These are phyloP conservation scores for Ursus arctos DNA, from an alignment of 2,113 vertebrate genomes.

Conservation along the genomic window DNA sequence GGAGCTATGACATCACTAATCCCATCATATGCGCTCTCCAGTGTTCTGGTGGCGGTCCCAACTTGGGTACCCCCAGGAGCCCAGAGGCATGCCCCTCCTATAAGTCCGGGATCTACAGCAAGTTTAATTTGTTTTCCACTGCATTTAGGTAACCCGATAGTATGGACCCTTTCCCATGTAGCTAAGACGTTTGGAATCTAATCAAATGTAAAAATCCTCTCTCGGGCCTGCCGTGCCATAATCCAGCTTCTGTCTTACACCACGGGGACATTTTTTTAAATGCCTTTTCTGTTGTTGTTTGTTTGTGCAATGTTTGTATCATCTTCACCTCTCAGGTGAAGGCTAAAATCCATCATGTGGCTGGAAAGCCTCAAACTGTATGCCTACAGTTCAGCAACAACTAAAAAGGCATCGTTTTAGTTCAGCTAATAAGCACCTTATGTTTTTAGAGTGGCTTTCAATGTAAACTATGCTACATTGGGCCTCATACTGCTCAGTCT, in stretches of 20 bases:
- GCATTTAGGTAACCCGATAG: neutral
- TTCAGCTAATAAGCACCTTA: neutral
- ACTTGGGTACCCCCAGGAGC: neutral
- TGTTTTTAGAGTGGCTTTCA: constrained; percentile 23
- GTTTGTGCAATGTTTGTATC: neutral
- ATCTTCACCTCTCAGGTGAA: neutral
- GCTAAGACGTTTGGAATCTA: neutral
- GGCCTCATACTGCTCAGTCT: neutral
- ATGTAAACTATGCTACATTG: neutral
- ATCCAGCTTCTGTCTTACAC: neutral
- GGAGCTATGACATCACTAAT: neutral
- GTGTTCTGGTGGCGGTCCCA: neutral
- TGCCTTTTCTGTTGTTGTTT: neutral
- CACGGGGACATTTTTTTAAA: neutral
- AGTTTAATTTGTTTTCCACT: neutral
- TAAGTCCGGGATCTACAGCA: neutral
- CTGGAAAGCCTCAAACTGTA: neutral
- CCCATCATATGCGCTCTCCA: neutral
- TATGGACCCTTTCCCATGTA: neutral
- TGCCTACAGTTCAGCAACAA: neutral
- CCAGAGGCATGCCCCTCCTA: neutral
- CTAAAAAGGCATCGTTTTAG: neutral
- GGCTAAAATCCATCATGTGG: neutral
- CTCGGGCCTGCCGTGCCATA: neutral
- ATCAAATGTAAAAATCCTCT: neutral